A percentile compares a stretch with the other conserved stretches of the same genome.
Evolutionary conservation across 2,888 invertebrate genomes (phyloP).

Genomic region (Drosophila pegasa): DNA sequence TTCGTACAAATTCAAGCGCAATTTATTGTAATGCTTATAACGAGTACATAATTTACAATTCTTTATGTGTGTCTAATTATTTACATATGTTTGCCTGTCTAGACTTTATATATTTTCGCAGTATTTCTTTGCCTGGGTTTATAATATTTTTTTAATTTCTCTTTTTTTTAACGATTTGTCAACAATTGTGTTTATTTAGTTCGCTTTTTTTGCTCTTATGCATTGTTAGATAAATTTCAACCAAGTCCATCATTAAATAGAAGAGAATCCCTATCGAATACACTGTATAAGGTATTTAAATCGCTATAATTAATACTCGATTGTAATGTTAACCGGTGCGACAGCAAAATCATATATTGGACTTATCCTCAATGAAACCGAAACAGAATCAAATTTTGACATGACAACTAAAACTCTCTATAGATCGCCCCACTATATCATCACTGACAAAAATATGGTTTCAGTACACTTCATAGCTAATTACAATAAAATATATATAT

Average conservation of each 20-base stretch:
- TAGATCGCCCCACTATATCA: not conserved
- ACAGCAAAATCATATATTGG: not conserved
- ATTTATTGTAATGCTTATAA: conserved; percentile 51
- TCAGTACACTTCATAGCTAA: not conserved
- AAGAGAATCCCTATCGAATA: conserved; percentile 8
- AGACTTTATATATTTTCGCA: conserved; percentile 15
- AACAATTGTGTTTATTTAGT: conserved; percentile 46
- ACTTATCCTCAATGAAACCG: conserved; percentile 29
- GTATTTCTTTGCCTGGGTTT: conserved; percentile 18
- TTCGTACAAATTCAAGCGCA: conserved; percentile 53
- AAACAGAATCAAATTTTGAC: not conserved
- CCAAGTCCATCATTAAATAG: conserved; percentile 6
- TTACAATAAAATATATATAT: not conserved
- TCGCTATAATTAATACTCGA: not conserved
- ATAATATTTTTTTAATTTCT: not conserved
- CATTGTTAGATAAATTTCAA: conserved; percentile 26
- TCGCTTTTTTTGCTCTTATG: conserved; percentile 24
- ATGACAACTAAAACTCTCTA: not conserved
- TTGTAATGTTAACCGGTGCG: not conserved
- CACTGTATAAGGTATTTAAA: not conserved
- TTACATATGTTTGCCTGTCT: conserved; percentile 57
- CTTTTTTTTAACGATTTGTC: conserved; percentile 48
- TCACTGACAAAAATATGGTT: too few relatives aligned
- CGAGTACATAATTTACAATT: conserved; percentile 74
- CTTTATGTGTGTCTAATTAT: conserved; percentile 48